Base-by-base conservation (phyloP, 2,888 invertebrate genomes). In the Dryobota labecula region DNA sequence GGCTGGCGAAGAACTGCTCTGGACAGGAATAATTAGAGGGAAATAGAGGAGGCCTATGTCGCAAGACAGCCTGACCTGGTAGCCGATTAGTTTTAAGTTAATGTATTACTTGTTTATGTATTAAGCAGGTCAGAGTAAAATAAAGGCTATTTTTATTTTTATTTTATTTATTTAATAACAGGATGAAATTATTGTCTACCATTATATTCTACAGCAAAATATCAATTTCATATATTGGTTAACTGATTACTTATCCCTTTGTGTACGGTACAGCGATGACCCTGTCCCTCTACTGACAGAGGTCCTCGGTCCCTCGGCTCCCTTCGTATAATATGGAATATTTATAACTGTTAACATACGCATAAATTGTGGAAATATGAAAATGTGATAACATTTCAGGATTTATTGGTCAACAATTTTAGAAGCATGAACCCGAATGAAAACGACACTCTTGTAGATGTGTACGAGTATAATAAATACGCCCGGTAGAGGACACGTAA, bases 141-240 rank as follows among this genome's bases (percentile, higher is more conserved):
- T n/a, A n/a, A n/a, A n/a, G n/a, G n/a, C n/a, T n/a, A n/a, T n/a
- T n/a, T n/a, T n/a, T n/a, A n/a, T n/a, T n/a, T n/a, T n/a, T n/a
- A n/a, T n/a, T n/a, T n/a, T n/a, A n/a, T n/a, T n/a, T n/a, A n/a
- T n/a, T n/a, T n/a, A n/a, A n/a, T 33, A 33, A 33, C 33, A 33
- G 33, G 33, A 6, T 6, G 3, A 33, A 33, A 33, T 33, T 33
- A 33, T 33, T 33, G 33, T 6, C 33, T 33, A 33, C 33, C 33
- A 5, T 33, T 5, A 5, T 33, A 33, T 33, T 33, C 33, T 5
- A 33, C 33, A 5, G n/a, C 20, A 45, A 75, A 73, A 75, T 58
- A 66, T 73, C 38, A 75, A 45, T 75, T 75, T 65, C 24, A 30
- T 53, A 24, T 61, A 74, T 65, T 51, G 66, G 49, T 38, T 38